Percentiles rank a stretch among this genome's conserved stretches.
Conservation (phyloP, 2,888 invertebrate genomes). For the Tinea trinotella region DNA sequence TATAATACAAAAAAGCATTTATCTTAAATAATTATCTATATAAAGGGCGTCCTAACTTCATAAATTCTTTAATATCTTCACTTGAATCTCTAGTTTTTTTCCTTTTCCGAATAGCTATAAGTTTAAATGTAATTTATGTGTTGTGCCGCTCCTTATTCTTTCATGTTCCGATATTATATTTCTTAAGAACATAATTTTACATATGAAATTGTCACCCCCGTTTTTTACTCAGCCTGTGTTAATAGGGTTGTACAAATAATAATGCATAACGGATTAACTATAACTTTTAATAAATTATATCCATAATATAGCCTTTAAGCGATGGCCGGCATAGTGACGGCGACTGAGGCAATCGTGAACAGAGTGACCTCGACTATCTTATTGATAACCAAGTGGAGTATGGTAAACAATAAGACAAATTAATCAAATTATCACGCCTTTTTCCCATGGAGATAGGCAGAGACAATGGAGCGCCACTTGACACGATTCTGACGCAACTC, state of each 20-base stretch:
- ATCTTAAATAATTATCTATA: constrained; percentile 5
- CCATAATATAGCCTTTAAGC: no score
- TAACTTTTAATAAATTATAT: no score
- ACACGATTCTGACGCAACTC: no score
- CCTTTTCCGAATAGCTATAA: not conserved
- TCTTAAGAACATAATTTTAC: constrained; percentile 45
- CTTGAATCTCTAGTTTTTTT: not conserved
- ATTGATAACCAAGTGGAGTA: no score
- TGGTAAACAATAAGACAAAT: no score
- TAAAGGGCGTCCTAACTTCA: not conserved
- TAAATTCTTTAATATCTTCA: not conserved
- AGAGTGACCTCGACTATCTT: no score
- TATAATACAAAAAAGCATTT: not conserved
- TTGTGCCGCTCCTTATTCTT: not conserved
- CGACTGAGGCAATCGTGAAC: no score
- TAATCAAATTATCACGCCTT: no score
- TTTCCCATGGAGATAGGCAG: no score
- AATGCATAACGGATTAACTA: no score
- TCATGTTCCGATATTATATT: not conserved
- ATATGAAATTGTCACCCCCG: constrained; percentile 39
- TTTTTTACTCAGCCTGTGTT: constrained; percentile 28
- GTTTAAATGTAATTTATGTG: not conserved
- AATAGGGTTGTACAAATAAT: constrained; percentile 29
- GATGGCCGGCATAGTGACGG: no score
- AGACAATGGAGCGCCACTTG: no score